These are phyloP conservation scores for Heteromurus nitidus DNA, from an alignment of 2,888 invertebrate genomes.

Conservation along the genomic window DNA sequence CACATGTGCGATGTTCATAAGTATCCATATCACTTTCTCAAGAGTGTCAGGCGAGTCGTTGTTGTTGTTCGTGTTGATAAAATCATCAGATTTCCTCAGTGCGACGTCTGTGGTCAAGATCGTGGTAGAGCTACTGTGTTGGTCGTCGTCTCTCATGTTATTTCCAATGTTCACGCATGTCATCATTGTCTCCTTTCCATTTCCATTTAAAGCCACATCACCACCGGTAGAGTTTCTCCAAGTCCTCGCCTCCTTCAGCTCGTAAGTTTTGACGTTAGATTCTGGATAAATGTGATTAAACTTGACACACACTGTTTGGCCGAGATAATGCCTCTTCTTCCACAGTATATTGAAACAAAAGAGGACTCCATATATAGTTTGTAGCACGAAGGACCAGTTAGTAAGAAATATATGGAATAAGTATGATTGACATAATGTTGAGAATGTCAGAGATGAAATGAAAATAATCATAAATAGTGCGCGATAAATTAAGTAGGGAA, in stretches of 20 bases:
- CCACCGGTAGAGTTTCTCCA: not conserved
- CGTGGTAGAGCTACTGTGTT: not conserved
- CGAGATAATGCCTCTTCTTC: conserved; percentile 7
- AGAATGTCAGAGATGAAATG: conserved; percentile 39
- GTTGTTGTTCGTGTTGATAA: conserved; percentile 11
- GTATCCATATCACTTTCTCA: conserved; percentile 56
- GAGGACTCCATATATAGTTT: conserved; percentile 50
- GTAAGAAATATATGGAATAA: conserved; percentile 63
- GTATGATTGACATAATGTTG: conserved; percentile 56
- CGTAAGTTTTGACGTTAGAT: conserved; percentile 18
- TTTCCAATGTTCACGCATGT: conserved; percentile 25
- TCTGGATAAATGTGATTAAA: conserved; percentile 38
- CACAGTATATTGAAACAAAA: conserved; percentile 26
- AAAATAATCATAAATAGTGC: conserved; percentile 40
- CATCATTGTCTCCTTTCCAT: not conserved
- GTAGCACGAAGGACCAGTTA: conserved; percentile 64
- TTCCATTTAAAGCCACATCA: conserved; percentile 5
- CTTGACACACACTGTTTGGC: not conserved
- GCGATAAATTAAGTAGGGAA: conserved; percentile 52
- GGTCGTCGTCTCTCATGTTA: not conserved
- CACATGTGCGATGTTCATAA: conserved; percentile 56
- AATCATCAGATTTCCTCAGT: conserved; percentile 15
- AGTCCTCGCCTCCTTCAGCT: conserved; percentile 11
- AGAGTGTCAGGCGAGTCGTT: conserved; percentile 22
- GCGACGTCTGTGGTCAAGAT: conserved; percentile 23